A percentile compares a stretch with the other conserved stretches of the same genome.
Evolutionary conservation across 2,797 vertebrate species (phyloP).

Genomic region (Lemur catta): DNA sequence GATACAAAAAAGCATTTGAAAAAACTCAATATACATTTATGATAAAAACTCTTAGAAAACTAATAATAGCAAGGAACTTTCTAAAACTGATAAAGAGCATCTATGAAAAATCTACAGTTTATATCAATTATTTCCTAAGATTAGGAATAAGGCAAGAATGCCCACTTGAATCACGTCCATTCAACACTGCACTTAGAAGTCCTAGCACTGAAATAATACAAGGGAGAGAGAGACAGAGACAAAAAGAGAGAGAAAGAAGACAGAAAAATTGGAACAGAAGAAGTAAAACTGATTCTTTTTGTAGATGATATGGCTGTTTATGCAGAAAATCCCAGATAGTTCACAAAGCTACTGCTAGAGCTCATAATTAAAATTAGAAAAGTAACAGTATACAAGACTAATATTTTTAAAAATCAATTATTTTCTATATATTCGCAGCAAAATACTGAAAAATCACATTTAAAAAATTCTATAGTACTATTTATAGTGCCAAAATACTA

Average conservation of each 20-base stretch:
- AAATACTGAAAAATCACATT: neutral
- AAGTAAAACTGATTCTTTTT: neutral
- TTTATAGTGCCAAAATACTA: neutral
- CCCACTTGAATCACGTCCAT: neutral
- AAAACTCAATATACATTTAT: neutral
- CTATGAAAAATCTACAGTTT: neutral
- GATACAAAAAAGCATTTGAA: neutral
- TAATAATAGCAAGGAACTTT: neutral
- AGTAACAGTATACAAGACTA: neutral
- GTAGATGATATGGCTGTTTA: neutral
- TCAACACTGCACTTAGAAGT: neutral
- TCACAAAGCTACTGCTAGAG: neutral
- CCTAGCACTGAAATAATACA: neutral
- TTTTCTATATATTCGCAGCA: neutral
- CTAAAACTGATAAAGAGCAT: neutral
- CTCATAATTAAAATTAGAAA: neutral
- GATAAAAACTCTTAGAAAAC: constrained; percentile 9
- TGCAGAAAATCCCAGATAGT: neutral
- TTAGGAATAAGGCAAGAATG: neutral
- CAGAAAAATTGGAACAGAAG: neutral
- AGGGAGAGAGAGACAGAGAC: neutral
- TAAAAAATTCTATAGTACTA: neutral
- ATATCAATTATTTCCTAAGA: neutral
- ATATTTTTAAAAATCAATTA: neutral
- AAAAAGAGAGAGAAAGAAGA: neutral